These are phyloP conservation scores for Aphaenogaster floridana DNA, from an alignment of 1,140 invertebrate genomes.

Conservation along the genomic window DNA sequence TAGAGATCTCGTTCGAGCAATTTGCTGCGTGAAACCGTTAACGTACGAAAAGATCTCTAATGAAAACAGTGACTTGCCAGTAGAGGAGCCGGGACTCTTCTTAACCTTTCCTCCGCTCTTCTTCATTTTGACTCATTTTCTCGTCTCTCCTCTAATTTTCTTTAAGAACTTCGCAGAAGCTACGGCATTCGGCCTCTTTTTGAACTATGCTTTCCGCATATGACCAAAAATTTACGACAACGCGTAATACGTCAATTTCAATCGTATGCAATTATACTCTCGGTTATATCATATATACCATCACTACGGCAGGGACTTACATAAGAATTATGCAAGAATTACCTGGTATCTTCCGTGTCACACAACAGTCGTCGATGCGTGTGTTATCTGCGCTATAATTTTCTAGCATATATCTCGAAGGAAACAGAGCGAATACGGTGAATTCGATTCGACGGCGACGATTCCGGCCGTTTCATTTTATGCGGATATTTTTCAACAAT, in stretches of 20 bases:
- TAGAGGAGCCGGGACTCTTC: slow-evolving; percentile 7
- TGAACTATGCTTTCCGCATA: slow-evolving; percentile 18
- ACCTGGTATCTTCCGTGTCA: slow-evolving; percentile 23
- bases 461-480: background rate
- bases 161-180: background rate
- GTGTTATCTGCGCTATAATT: slow-evolving; percentile 31
- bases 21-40: background rate
- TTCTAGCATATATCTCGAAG: background rate
- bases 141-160: background rate
- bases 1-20: background rate
- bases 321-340: slow-evolving; percentile 56
- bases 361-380: slow-evolving; percentile 11
- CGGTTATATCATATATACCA: background rate
- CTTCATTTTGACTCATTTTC: slow-evolving; percentile 14
- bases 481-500: background rate
- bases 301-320: slow-evolving; percentile 9
- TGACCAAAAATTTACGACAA: slow-evolving; percentile 7
- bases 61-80: slow-evolving; percentile 64
- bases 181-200: background rate
- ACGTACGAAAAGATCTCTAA: slow-evolving; percentile 52
- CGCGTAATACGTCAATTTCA: slow-evolving; percentile 35
- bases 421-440: background rate
- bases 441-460: background rate
- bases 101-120: background rate
- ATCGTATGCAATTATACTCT: slow-evolving; percentile 31